phyloP scores from a whole-genome alignment of 2,113 vertebrate genomes.

The Vimba vimba region DNA sequence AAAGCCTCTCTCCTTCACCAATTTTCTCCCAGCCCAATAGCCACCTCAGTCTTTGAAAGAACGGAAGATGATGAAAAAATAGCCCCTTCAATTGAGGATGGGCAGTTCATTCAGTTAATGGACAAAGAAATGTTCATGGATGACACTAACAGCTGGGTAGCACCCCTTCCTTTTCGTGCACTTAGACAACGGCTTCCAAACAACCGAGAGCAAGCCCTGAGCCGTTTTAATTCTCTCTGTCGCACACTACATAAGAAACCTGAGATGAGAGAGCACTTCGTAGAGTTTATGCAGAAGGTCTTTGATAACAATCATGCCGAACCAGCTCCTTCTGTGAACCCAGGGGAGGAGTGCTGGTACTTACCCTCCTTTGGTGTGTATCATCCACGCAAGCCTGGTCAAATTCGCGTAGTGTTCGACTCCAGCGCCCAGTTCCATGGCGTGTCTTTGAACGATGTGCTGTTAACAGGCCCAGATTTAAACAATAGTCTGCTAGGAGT shows the following conservation, averaged over 20 bases:
- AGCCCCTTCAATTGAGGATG: background rate
- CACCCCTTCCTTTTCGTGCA: background rate
- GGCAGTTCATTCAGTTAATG: background rate
- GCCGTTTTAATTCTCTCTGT: background rate
- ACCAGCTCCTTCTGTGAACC: background rate
- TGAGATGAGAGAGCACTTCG: background rate
- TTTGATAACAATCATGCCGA: background rate
- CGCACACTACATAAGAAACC: background rate
- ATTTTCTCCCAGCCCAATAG: background rate
- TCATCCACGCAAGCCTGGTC: no score
- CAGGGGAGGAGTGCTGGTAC: constrained; percentile 15
- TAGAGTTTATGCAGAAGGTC: background rate
- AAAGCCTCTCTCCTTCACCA: background rate
- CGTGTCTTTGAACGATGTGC: no score
- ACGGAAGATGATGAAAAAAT: background rate
- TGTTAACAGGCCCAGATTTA: no score
- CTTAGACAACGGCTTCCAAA: background rate
- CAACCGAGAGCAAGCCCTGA: background rate
- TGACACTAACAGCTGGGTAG: constrained; percentile 6
- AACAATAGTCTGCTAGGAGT: background rate
- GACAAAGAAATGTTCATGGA: background rate
- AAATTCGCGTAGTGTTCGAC: no score
- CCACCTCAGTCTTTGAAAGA: background rate
- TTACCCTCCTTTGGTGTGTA: no score
- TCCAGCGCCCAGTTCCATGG: no score